Conservation (phyloP, 2,797 vertebrate genomes). For the Bovichtus variegatus region DNA sequence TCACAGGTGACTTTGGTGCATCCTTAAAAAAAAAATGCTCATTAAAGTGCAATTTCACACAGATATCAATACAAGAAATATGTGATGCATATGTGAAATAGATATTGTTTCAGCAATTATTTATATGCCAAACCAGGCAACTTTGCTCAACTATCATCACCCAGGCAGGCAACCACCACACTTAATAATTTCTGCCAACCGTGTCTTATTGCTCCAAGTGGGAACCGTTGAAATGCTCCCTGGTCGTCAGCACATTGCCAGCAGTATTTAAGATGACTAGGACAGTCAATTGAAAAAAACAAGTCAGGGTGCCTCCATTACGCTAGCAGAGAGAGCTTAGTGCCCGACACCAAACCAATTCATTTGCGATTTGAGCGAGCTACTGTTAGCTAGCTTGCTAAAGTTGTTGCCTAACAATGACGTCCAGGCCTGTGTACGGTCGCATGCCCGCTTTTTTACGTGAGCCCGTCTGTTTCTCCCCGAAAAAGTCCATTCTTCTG, state of each 20-base stretch:
- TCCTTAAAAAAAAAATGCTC: slow-evolving; percentile 10
- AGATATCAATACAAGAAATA: slow-evolving; percentile 32
- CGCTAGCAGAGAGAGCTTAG: slow-evolving; percentile 55
- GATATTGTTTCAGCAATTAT: slow-evolving; percentile 16
- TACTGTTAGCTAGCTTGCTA: slow-evolving; percentile 75
- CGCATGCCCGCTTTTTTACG: slow-evolving; percentile 55
- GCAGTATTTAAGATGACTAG: slow-evolving; percentile 40
- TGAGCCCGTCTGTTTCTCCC: slow-evolving; percentile 31
- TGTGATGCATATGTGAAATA: slow-evolving; percentile 32
- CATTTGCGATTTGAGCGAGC: slow-evolving; percentile 72
- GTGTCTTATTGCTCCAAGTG: slow-evolving; percentile 35
- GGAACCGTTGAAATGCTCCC: slow-evolving; percentile 34
- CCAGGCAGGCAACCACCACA: slow-evolving; percentile 18
- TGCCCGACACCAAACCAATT: slow-evolving; percentile 63
- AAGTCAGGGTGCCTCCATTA: slow-evolving; percentile 79
- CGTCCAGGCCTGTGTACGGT: slow-evolving; percentile 69
- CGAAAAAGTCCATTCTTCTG: slow-evolving; percentile 74
- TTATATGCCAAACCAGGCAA: slow-evolving; percentile 33
- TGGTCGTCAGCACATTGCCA: slow-evolving; percentile 62
- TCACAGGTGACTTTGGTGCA: slow-evolving; percentile 42
- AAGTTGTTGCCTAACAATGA: slow-evolving; percentile 77
- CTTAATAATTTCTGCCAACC: slow-evolving; percentile 36
- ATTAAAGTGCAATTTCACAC: slow-evolving; percentile 60
- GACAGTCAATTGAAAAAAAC: slow-evolving; percentile 51
- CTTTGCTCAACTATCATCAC: slow-evolving; percentile 46